Conservation (phyloP, 2,797 vertebrate species). For the Rhinophrynus dorsalis region DNA sequence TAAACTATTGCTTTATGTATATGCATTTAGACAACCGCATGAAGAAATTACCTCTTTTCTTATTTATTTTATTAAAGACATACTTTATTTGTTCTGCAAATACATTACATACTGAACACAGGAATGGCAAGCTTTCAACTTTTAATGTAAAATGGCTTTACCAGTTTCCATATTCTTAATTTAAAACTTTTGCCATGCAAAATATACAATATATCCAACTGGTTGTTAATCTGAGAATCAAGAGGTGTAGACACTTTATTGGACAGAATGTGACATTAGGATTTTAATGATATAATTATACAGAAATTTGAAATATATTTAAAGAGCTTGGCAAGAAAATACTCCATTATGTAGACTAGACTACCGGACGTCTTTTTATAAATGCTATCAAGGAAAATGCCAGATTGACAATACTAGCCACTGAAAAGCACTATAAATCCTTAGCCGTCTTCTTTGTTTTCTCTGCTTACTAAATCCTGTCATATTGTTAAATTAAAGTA, state of each 20-base stretch:
- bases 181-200: slow-evolving; percentile 41
- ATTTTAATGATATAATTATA: slow-evolving; percentile 49
- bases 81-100: slow-evolving; percentile 17
- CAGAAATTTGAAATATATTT: slow-evolving; percentile 41
- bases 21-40: background rate
- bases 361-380: slow-evolving; percentile 33
- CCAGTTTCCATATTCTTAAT: slow-evolving; percentile 15
- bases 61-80: slow-evolving; percentile 8
- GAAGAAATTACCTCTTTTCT: background rate
- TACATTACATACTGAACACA: slow-evolving; percentile 22
- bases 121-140: slow-evolving; percentile 28
- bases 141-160: slow-evolving; percentile 19
- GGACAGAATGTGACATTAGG: slow-evolving; percentile 45
- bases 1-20: background rate
- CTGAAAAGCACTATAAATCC: slow-evolving; percentile 37
- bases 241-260: slow-evolving; percentile 50
- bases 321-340: slow-evolving; percentile 28
- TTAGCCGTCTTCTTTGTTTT: slow-evolving; percentile 34
- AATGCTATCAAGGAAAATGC: slow-evolving; percentile 28
- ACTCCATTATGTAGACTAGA: slow-evolving; percentile 31
- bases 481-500: slow-evolving; percentile 40
- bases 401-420: slow-evolving; percentile 23
- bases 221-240: slow-evolving; percentile 42
- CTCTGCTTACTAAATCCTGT: slow-evolving; percentile 37
- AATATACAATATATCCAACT: slow-evolving; percentile 42